Conservation (phyloP, 2,797 vertebrate genomes). For the Bovichtus diacanthus region DNA sequence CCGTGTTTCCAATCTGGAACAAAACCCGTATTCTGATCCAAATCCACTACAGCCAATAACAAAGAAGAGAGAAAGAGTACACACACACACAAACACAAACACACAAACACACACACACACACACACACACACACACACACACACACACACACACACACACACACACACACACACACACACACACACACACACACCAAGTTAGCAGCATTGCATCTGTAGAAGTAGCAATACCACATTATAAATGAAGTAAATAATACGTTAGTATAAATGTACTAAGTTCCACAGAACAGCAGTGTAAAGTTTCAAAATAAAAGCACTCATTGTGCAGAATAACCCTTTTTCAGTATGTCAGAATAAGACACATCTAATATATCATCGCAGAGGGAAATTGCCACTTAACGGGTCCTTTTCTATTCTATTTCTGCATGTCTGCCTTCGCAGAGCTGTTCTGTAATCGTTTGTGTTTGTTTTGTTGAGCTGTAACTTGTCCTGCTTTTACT, state of each 20-base stretch:
- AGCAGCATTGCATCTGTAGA: background rate
- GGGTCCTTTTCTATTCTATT: no score
- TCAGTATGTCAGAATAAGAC: background rate
- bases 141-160: slow-evolving; percentile 40
- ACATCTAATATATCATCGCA: background rate
- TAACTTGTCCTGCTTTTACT: no score
- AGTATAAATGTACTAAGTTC: background rate
- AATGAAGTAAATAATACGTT: no score
- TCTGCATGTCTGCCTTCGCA: no score
- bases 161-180: slow-evolving; percentile 32
- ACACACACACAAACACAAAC: slow-evolving; percentile 42
- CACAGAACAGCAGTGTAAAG: background rate
- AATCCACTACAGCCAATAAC: slow-evolving; percentile 63
- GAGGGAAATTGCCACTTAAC: no score
- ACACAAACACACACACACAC: slow-evolving; percentile 33
- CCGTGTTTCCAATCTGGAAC: slow-evolving; percentile 60
- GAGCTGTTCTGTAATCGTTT: no score
- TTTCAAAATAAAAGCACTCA: background rate
- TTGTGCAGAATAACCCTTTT: background rate
- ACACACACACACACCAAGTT: slow-evolving; percentile 20
- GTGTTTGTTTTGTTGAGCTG: no score
- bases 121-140: slow-evolving; percentile 29
- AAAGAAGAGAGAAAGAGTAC: slow-evolving; percentile 34
- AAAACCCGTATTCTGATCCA: slow-evolving; percentile 60
- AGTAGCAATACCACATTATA: background rate